phyloP scores from a whole-genome alignment of 2,113 vertebrate species.

The Falco punctatus region DNA sequence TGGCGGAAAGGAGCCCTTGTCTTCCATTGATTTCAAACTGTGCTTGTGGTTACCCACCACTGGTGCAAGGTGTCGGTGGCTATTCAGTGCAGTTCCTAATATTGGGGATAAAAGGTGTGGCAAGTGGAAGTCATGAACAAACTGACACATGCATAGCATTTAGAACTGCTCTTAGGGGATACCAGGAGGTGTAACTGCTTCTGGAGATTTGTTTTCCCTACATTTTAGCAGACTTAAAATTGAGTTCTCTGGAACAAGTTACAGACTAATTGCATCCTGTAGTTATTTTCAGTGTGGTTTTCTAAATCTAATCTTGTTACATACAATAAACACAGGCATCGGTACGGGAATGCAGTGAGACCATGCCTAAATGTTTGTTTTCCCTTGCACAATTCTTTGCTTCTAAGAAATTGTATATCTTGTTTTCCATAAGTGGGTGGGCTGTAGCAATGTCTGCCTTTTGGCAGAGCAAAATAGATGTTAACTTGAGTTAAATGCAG shows the following conservation, averaged over 20 bases:
- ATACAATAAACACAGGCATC: background rate
- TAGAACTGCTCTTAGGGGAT: background rate
- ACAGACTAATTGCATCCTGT: background rate
- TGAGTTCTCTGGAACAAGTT: slow-evolving; percentile 1
- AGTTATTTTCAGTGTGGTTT: background rate
- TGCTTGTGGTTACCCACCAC: background rate
- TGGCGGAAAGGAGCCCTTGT: background rate
- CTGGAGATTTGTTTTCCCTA: background rate
- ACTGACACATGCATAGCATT: accelerated
- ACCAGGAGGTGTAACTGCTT: background rate
- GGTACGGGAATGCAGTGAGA: background rate
- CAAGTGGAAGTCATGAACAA: background rate
- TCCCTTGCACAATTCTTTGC: background rate
- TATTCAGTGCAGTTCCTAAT: background rate
- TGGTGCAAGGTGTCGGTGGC: background rate
- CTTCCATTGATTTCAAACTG: background rate
- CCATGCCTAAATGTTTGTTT: background rate
- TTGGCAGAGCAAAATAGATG: background rate
- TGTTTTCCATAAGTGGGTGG: background rate
- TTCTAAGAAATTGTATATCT: background rate
- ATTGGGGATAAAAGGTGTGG: background rate
- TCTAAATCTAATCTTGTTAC: background rate
- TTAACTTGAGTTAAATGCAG: background rate
- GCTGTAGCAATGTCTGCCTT: background rate
- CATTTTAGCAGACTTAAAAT: background rate